Evolutionary conservation across 1,140 invertebrate species (phyloP).

Genomic region (Polypedilum pembai): DNA sequence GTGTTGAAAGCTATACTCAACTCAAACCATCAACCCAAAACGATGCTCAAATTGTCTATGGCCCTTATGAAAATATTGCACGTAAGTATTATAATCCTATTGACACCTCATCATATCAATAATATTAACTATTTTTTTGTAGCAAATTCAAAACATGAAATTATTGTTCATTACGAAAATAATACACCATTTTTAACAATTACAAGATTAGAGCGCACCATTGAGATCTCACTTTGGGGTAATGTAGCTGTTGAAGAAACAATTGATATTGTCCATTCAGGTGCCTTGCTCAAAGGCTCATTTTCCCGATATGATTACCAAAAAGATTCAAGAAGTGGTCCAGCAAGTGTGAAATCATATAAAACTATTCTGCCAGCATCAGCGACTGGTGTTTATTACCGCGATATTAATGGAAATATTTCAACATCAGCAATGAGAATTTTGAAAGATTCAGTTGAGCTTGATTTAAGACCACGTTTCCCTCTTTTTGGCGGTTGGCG

Average conservation of each 20-base stretch:
- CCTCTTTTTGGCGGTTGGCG: conserved; percentile 99
- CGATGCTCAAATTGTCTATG: conserved; percentile 76
- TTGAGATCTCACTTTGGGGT: conserved; percentile 99
- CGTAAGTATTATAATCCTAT: conserved; percentile 44
- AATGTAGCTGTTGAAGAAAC: conserved; percentile 96
- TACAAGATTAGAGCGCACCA: conserved; percentile 70
- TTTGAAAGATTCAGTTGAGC: conserved; percentile 84
- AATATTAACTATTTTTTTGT: conserved; percentile 28
- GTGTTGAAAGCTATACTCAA: conserved; percentile 80
- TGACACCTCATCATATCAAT: conserved; percentile 29
- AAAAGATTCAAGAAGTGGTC: conserved; percentile 73
- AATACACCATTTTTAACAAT: conserved; percentile 92
- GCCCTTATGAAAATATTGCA: conserved; percentile 71
- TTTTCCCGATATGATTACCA: conserved; percentile 96
- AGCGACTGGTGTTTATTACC: conserved; percentile 81
- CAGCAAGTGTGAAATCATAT: conserved; percentile 84
- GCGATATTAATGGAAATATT: conserved; percentile 99
- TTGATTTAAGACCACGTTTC: conserved; percentile 91
- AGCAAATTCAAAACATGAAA: conserved; percentile 51
- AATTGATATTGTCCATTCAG: conserved; percentile 84
- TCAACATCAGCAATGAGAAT: conserved; percentile 90
- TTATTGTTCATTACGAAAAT: conserved; percentile 91
- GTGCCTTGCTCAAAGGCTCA: conserved; percentile 87
- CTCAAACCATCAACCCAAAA: conserved; percentile 72
- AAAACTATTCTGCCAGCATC: conserved; percentile 85